These are phyloP conservation scores for Capra hircus DNA, from an alignment of 2,113 vertebrate species.

Conservation along the genomic window DNA sequence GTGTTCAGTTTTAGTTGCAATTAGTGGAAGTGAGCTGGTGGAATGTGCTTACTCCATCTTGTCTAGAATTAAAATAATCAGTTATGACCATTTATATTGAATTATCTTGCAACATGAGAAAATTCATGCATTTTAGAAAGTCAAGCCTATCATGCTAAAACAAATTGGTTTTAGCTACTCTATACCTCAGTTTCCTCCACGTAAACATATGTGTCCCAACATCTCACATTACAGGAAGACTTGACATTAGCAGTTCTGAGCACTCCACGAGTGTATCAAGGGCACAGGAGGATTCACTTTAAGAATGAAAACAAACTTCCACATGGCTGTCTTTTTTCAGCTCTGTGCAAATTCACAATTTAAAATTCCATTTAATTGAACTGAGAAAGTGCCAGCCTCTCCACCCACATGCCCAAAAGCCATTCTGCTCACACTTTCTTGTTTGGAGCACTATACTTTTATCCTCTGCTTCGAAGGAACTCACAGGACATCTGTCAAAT, in stretches of 20 bases:
- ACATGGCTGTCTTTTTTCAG: slow-evolving; percentile 61
- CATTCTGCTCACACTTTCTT: slow-evolving; percentile 51
- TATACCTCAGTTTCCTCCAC: slow-evolving; percentile 28
- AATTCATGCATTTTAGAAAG: background rate
- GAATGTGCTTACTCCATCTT: background rate
- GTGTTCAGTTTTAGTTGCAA: background rate
- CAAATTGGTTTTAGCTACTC: background rate
- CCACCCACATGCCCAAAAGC: slow-evolving; percentile 49
- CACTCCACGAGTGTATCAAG: slow-evolving; percentile 55
- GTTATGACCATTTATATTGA: background rate
- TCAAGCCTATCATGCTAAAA: background rate
- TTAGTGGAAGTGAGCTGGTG: background rate
- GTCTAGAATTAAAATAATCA: background rate
- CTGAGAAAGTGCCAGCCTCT: slow-evolving; percentile 63
- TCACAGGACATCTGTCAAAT: slow-evolving; percentile 56
- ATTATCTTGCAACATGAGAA: background rate
- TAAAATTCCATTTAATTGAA: slow-evolving; percentile 52
- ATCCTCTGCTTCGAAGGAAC: slow-evolving; percentile 52
- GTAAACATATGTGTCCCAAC: slow-evolving; percentile 45
- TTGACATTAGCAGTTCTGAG: slow-evolving; percentile 20
- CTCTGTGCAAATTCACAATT: slow-evolving; percentile 50
- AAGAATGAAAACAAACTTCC: slow-evolving; percentile 65
- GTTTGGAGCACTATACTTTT: slow-evolving; percentile 58
- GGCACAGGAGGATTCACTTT: slow-evolving; percentile 58
- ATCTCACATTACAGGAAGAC: slow-evolving; percentile 36